Evolutionary conservation across 2,888 invertebrate species (phyloP), one percentile per base, ranked within the genome.

Genomic region (Linyphia triangularis): DNA sequence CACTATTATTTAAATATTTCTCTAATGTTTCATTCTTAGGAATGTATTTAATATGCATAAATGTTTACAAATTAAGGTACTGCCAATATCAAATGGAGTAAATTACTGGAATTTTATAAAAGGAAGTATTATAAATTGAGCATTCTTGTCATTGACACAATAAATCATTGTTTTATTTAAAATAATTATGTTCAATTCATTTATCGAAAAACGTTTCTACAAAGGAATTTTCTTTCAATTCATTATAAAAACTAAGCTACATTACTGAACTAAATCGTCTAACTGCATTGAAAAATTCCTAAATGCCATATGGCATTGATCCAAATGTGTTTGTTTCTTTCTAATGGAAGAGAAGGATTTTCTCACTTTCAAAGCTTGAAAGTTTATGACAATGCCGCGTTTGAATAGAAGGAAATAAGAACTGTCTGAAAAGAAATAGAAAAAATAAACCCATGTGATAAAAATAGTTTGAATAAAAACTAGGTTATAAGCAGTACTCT

Each of bases 311-410:
- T 70, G 70, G 70, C 70, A 70, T 24, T 33, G 7, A 22, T 70
- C 70, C 70, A 70, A 70, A 70, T 43, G 37, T 70, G 43, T 70
- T 70, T 70, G 43, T 70, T 22, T 22, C 70, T 40, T 43, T 70
- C 40, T 40, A 40, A 37, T 40, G 43, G 43, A 40, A 70, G 24
- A 10, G 37, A 37, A 33, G 22, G 70, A 43, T 13, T 26, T 37
- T 70, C 40, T 70, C 70, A 43, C 70, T 40, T 43, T 37, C 30
- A n/a, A 33, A 67, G 67, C 19, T 67, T 30, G 24, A 26, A 43
- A 70, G 43, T 70, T 70, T 70, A 70, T 70, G 70, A 70, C 70
- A 70, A 70, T 70, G 24, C 22, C 37, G 16, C 3, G 19, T 19
- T 67, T 19, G 30, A 67, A 40, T 19, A 16, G 37, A 24, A n/a